These are phyloP conservation scores for Scaptomyza cyrtandrae DNA, from an alignment of 2,888 invertebrate species.

Conservation along the genomic window DNA sequence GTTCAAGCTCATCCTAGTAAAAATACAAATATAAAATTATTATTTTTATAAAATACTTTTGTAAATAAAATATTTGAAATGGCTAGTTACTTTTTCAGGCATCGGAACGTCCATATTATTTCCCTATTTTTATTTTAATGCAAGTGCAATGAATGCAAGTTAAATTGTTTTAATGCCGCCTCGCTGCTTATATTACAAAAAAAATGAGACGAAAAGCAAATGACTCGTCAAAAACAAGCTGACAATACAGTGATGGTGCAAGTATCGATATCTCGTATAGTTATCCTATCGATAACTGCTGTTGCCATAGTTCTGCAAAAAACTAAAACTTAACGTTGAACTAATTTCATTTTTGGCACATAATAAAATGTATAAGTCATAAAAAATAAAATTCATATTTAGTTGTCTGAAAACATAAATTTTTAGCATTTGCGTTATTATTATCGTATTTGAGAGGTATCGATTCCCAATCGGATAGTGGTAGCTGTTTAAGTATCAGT, in stretches of 20 bases:
- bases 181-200: slow-evolving; percentile 17
- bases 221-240: slow-evolving; percentile 75
- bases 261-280: slow-evolving; percentile 20
- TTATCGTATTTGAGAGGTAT: slow-evolving; percentile 21
- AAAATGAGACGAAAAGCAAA: slow-evolving; percentile 44
- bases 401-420: background rate
- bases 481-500: slow-evolving; percentile 24
- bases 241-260: slow-evolving; percentile 16
- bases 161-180: slow-evolving; percentile 39
- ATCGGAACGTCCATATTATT: slow-evolving; percentile 61
- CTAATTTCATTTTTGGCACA: background rate
- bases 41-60: background rate
- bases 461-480: slow-evolving; percentile 55
- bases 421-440: background rate
- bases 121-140: slow-evolving; percentile 6
- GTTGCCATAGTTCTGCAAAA: background rate
- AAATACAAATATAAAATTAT: background rate
- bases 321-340: too few relatives aligned
- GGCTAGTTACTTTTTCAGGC: slow-evolving; percentile 54
- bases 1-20: slow-evolving; percentile 88
- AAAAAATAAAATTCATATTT: background rate
- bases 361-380: background rate
- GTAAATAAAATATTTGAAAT: background rate
- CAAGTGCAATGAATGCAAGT: slow-evolving; percentile 10
- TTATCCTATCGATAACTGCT: slow-evolving; percentile 18